Evolutionary conservation across 2,888 invertebrate species (phyloP), one percentile per base, ranked within the genome.

Genomic region (Hyles lineata): DNA sequence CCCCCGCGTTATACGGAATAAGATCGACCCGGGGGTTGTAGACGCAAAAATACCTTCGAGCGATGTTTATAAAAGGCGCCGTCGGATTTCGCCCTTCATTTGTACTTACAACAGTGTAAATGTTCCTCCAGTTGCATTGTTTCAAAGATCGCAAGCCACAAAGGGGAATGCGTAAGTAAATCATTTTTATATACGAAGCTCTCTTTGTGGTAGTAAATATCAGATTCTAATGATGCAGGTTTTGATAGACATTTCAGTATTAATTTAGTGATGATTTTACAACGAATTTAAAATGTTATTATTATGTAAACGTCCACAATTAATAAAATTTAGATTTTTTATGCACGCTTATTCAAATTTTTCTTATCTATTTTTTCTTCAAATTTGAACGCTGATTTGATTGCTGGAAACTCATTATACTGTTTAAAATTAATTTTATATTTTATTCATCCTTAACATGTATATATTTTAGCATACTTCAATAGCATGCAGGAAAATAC

Each of bases 21-120:
- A 72, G 79, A 77, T 78, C 89, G 82, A 80, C 75, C 88, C 84
- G 89, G 88, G 89, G 79, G 87, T 73, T 77, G 50, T 35, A 73
- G 75, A 76, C 75, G 73, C 78, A 81, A 73, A 83, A 86, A 87
- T 86, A 87, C 69, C 71, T 71, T 70, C 55, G 17, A 70, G 17
- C 23, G 76, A 76, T 75, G 73, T 62, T 79, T 84, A 84, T 83
- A 84, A 82, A 77, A 74, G 76, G 77, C 63, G 73, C 70, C 70
- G 74, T 74, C 71, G 70, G 60, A 69, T 71, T 73, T 69, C 72
- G 61, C 72, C 58, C 55, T 72, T 71, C 75, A 76, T 75, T 75
- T 58, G 60, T 43, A 63, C 60, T 50, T 23, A 50, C 23, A 59
- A 23, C 60, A 9, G 60, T 73, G 63, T n/a, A 61, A n/a, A 67